Base-by-base conservation (phyloP, 2,888 invertebrate species). In the Agrotis clavis region DNA sequence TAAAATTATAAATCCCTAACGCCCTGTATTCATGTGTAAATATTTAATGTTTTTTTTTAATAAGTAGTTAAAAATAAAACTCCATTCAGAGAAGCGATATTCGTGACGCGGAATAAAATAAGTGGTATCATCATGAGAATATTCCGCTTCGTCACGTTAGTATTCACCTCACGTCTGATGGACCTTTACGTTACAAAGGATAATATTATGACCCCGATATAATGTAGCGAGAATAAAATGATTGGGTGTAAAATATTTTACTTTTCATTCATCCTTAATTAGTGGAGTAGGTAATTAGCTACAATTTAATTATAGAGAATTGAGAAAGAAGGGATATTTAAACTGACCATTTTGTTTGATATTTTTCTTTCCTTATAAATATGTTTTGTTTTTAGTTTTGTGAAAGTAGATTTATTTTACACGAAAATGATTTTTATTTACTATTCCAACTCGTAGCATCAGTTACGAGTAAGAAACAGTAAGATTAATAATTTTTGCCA, bases 71-170 rank as follows among this genome's bases (percentile, higher is more conserved):
- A 41, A 76, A 73, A 79, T 72, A 72, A 54, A 77, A 51, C 19
- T 19, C 47, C 60, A 79, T 79, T 79, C 41, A 63, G 41, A 25
- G 61, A 35, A 65, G n/a, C 54, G 54, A 41, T 56, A 51, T 56
- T 76, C 51, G 74, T 65, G 65, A 25, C 45, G 74, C 1, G 61
- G 65, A 73, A 65, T 73, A 79, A 79, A 75, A 75, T 75, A 73
- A 79, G 54, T 72, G 73, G 16, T 19, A 19, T 79, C 75, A 79
- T 65, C 50, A 56, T 64, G 65, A 73, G 74, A 30, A 61, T 72
- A 30, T 73, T 73, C 47, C 2, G 60, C 60, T 9, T 50, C 47
- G 54, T 76, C 73, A 76, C 60, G 50, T 25, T 21, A 1, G 50
- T 54, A 73, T 79, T 65, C 75, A 51, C 16, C 19, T 51, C 75